Evolutionary conservation across 1,140 invertebrate genomes (phyloP).

Genomic region (Saccostrea glomerata): DNA sequence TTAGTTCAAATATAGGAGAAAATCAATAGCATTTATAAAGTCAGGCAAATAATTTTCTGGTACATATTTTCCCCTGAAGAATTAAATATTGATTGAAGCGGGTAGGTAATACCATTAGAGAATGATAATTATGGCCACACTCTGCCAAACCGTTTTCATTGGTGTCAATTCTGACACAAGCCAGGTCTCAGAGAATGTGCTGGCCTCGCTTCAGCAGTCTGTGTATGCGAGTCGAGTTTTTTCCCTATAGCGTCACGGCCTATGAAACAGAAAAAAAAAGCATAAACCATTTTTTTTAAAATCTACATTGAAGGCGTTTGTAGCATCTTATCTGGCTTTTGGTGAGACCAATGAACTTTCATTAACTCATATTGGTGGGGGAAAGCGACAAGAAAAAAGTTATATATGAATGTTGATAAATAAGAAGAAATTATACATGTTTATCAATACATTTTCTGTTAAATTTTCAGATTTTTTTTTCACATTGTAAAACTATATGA

Average conservation of each 20-base stretch:
- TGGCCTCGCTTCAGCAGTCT: neutral
- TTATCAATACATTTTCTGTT: too few species aligned
- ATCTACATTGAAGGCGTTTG: too few species aligned
- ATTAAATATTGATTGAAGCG: slow-evolving; percentile 35
- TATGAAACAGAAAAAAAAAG: too few species aligned
- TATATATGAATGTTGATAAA: too few species aligned
- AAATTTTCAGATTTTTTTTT: too few species aligned
- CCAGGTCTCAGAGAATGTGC: neutral
- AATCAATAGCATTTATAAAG: slow-evolving; percentile 37
- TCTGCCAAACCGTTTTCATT: neutral
- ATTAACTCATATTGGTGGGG: neutral
- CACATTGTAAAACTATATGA: too few species aligned
- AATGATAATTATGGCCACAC: neutral
- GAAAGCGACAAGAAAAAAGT: too few species aligned
- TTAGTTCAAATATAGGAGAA: slow-evolving; percentile 37
- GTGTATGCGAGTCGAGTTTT: too few species aligned
- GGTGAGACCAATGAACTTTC: neutral
- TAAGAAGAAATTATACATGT: too few species aligned
- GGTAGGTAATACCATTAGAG: slow-evolving; percentile 33
- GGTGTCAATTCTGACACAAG: slow-evolving; percentile 26
- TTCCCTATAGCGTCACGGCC: too few species aligned
- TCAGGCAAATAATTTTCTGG: slow-evolving; percentile 38
- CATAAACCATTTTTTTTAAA: too few species aligned
- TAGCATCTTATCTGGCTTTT: too few species aligned
- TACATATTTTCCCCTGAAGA: slow-evolving; percentile 33